Conservation (phyloP, 2,888 invertebrate genomes). For the Ochropleura plecta region DNA sequence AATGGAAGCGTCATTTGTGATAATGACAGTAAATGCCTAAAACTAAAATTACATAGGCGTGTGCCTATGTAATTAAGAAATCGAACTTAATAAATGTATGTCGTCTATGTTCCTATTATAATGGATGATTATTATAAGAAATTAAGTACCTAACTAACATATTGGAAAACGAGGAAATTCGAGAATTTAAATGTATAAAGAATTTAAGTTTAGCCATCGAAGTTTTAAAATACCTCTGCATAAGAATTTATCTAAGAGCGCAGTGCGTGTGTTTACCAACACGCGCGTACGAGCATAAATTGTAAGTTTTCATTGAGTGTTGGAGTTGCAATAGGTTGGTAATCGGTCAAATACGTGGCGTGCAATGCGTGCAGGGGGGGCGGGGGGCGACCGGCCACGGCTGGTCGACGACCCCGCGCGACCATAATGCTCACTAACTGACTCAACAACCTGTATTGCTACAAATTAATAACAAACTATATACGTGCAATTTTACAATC, state of each 20-base stretch:
- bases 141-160: too few relatives aligned
- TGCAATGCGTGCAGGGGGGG: conserved; percentile 71
- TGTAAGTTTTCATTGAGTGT: conserved; percentile 80
- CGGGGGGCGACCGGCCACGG: conserved; percentile 73
- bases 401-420: conserved; percentile 83
- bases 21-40: not conserved
- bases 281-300: conserved; percentile 74
- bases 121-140: not conserved
- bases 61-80: not conserved
- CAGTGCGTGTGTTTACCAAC: conserved; percentile 64
- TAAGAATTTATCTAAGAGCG: conserved; percentile 44
- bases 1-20: not conserved
- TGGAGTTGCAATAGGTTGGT: conserved; percentile 77
- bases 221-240: conserved; percentile 6
- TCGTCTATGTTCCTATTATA: not conserved
- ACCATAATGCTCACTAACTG: conserved; percentile 63
- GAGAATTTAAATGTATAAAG: not conserved
- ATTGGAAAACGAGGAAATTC: conserved; percentile 10
- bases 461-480: conserved; percentile 68
- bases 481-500: conserved; percentile 57
- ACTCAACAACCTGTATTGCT: conserved; percentile 68
- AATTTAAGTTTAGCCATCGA: not conserved
- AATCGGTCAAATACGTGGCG: conserved; percentile 81
- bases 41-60: too few relatives aligned
- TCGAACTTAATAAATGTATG: not conserved